These are phyloP conservation scores for Pogonomyrmex californicus DNA, from an alignment of 1,140 invertebrate genomes.

Conservation along the genomic window DNA sequence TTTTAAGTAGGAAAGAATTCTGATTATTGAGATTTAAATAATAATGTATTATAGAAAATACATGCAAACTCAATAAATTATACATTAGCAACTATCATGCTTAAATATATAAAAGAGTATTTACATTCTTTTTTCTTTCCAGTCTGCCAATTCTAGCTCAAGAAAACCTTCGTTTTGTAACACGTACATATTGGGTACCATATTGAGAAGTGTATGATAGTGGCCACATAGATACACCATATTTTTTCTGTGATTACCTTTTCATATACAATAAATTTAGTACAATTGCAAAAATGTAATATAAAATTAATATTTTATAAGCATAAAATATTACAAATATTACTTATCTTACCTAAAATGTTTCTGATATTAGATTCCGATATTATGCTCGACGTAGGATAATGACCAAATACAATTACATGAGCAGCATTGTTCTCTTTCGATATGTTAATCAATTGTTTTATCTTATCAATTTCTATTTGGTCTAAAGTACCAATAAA, in stretches of 20 bases:
- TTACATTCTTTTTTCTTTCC: constrained; percentile 96
- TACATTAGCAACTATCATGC: not conserved
- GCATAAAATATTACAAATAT: not conserved
- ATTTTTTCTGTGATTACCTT: constrained; percentile 86
- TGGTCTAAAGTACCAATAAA: constrained; percentile 93
- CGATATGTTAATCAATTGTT: constrained; percentile 86
- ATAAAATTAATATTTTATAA: not conserved
- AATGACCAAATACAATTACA: constrained; percentile 96
- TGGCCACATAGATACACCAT: constrained; percentile 97
- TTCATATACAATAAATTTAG: constrained; percentile 17
- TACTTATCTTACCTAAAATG: constrained; percentile 86
- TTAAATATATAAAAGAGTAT: constrained; percentile 42
- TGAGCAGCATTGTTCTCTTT: constrained; percentile 87
- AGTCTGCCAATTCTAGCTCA: constrained; percentile 97
- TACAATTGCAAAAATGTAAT: not conserved
- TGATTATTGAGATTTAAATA: not conserved
- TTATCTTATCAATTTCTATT: constrained; percentile 88
- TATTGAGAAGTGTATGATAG: constrained; percentile 93
- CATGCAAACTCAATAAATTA: constrained; percentile 24
- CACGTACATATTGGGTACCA: constrained; percentile 95
- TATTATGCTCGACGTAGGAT: constrained; percentile 96
- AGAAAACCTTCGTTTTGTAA: constrained; percentile 94
- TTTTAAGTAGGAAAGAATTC: not conserved
- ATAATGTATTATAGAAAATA: not conserved
- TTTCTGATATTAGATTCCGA: constrained; percentile 88